Conservation (phyloP, 2,888 invertebrate genomes). For the Halictus quadricinctus region DNA sequence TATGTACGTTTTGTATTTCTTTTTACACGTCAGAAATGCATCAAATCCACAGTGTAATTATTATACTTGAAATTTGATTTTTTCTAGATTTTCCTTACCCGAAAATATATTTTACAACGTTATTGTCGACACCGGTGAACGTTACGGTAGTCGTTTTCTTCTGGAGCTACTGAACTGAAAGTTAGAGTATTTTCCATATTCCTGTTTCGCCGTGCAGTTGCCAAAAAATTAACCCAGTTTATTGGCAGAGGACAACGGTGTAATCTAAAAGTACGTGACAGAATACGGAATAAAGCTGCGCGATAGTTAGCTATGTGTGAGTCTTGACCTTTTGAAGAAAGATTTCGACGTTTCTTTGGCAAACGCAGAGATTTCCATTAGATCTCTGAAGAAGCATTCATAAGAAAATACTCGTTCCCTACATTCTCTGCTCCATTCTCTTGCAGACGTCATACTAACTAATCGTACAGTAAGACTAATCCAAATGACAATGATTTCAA, state of each 20-base stretch:
- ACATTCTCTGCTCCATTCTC: neutral
- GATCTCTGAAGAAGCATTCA: neutral
- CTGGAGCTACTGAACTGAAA: neutral
- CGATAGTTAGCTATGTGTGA: neutral
- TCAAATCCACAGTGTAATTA: no score
- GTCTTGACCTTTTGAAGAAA: conserved; percentile 3
- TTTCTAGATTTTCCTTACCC: no score
- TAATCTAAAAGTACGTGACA: neutral
- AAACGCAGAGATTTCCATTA: neutral
- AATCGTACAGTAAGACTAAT: neutral
- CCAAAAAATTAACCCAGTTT: conserved; percentile 29
- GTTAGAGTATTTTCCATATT: neutral
- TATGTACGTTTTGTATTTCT: no score
- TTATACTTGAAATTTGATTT: no score
- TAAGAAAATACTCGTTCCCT: neutral
- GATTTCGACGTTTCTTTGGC: conserved; percentile 14
- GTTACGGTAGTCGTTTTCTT: neutral
- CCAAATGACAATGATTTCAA: neutral
- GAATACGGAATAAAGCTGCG: conserved; percentile 2
- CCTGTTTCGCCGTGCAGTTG: conserved; percentile 10
- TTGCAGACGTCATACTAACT: neutral
- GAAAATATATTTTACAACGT: no score
- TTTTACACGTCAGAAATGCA: no score
- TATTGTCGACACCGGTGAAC: no score
- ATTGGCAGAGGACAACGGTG: conserved; percentile 11